Conservation (phyloP, 2,113 vertebrate genomes). For the Acanthochromis polyacanthus region DNA sequence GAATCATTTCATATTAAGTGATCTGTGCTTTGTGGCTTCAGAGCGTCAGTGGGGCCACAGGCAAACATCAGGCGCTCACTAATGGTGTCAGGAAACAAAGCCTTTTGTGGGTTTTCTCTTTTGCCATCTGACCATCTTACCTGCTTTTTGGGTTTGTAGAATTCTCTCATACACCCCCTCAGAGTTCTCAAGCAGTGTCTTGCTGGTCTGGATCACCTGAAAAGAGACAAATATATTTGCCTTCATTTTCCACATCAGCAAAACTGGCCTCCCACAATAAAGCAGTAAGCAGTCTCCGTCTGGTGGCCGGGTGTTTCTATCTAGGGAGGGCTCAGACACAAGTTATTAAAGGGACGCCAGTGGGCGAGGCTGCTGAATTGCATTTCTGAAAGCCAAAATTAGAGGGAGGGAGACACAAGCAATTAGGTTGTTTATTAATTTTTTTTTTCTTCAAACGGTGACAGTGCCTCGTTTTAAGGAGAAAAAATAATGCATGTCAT, state of each 20-base stretch:
- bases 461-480: not conserved
- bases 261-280: constrained; percentile 31
- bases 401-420: constrained; percentile 57
- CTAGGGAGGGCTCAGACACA: constrained; percentile 46
- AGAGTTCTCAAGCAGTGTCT: constrained; percentile 89
- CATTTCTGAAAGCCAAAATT: constrained; percentile 64
- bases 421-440: constrained; percentile 56
- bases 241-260: constrained; percentile 36
- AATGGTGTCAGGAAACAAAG: constrained; percentile 7
- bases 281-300: constrained; percentile 22
- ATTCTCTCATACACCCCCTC: constrained; percentile 92
- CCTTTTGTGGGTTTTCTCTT: not conserved
- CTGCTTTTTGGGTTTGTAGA: constrained; percentile 93
- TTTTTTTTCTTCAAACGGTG: not conserved
- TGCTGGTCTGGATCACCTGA: constrained; percentile 97
- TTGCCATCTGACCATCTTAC: constrained; percentile 52
- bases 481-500: not conserved
- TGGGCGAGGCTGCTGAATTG: constrained; percentile 55
- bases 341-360: constrained; percentile 48
- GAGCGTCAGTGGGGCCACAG: not conserved
- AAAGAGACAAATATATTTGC: constrained; percentile 47
- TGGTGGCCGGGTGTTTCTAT: constrained; percentile 41
- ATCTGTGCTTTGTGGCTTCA: constrained; percentile 31
- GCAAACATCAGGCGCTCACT: not conserved
- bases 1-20: constrained; percentile 7